phyloP scores from a whole-genome alignment of 1,140 invertebrate genomes.

The Heliconius himera region DNA sequence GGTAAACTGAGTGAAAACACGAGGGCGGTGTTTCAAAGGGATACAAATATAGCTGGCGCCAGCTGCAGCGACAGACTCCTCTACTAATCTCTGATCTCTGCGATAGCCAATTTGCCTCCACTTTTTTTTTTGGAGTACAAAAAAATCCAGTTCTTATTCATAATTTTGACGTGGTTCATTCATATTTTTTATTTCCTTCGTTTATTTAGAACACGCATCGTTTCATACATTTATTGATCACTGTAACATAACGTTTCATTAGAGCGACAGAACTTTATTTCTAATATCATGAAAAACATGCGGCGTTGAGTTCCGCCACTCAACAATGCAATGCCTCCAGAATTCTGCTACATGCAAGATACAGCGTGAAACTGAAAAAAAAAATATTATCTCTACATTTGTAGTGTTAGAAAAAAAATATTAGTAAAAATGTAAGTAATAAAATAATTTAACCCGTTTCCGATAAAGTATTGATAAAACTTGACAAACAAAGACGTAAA shows the following conservation, averaged over 20 bases:
- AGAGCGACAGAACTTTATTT: background rate
- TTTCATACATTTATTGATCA: background rate
- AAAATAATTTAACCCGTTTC: too few species aligned
- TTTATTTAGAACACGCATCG: background rate
- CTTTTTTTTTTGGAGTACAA: slow-evolving; percentile 17
- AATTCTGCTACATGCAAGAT: too few species aligned
- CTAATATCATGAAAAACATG: background rate
- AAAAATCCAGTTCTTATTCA: slow-evolving; percentile 8
- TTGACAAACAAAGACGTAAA: slow-evolving; percentile 27
- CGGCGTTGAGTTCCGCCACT: too few species aligned
- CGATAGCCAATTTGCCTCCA: slow-evolving; percentile 31
- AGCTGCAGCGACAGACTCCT: slow-evolving; percentile 44
- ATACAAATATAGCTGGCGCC: slow-evolving; percentile 54
- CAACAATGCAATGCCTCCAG: too few species aligned
- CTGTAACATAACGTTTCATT: background rate
- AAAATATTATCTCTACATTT: too few species aligned
- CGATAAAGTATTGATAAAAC: background rate
- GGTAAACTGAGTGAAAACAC: slow-evolving; percentile 54
- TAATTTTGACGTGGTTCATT: background rate
- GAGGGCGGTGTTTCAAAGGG: slow-evolving; percentile 58
- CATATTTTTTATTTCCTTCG: background rate
- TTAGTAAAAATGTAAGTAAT: too few species aligned
- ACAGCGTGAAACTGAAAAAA: too few species aligned
- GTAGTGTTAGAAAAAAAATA: too few species aligned
- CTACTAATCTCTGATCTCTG: slow-evolving; percentile 33